Base-by-base conservation (phyloP, 2,888 invertebrate species). In the Limnephilus auricula region DNA sequence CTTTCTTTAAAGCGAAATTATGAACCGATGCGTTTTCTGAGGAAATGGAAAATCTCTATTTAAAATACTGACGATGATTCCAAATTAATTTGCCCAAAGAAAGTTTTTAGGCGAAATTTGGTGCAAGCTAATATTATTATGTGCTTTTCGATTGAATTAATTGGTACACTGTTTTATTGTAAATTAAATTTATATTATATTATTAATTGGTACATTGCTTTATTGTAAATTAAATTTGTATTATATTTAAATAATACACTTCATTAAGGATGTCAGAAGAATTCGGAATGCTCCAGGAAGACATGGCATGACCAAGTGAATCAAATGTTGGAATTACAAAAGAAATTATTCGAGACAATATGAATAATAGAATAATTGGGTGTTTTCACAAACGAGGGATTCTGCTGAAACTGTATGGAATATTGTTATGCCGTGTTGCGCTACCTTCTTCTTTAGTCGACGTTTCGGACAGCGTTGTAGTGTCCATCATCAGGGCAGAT, bases 21-120 rank as follows among this genome's bases (percentile, higher is more conserved):
- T 83, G 32, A 83, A 37, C 37, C 83, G 25, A 34, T 83, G 83
- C 83, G 83, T 83, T 83, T 83, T 83, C 83, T 31, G 34, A 83
- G 65, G 65, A 65, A 65, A 65, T 65, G 65, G 65, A 65, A 65
- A n/a, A 65, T 65, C 25, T 65, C 65, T 65, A 25, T 65, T 65
- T 65, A 65, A 65, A 65, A 65, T 65, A 65, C 65, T 65, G 65
- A 65, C 25, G 65, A 25, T 65, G 25, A 25, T 65, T 65, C 25
- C 0, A 65, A 65, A 65, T 65, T 65, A 65, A 65, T 65, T 65
- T 65, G 25, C 65, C 25, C 18, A 9, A 65, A 25, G 65, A 65
- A 65, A 65, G 65, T 65, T 65, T 25, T 65, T 25, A 65, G 6
- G 25, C 25, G 25, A 65, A 65, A 65, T 65, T 65, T 65, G 65